A percentile compares a stretch with the other conserved stretches of the same genome.
phyloP scores from a whole-genome alignment of 2,113 vertebrate species.

The Cavia porcellus region DNA sequence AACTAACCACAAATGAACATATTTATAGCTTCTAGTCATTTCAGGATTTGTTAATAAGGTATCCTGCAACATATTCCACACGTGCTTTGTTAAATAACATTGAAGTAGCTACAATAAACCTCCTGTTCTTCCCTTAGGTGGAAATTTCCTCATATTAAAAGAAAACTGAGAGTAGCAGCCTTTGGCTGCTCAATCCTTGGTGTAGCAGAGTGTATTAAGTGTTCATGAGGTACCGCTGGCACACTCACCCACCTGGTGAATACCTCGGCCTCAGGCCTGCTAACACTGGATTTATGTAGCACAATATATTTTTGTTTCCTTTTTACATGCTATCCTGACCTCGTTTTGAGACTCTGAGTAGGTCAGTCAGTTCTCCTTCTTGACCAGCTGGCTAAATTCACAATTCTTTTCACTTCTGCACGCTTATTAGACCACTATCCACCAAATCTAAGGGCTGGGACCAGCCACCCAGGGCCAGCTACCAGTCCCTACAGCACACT shows the following conservation, averaged over 20 bases:
- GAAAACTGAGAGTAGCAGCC: background rate
- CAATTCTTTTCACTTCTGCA: background rate
- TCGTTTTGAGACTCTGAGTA: background rate
- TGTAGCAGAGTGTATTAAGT: background rate
- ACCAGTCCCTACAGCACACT: background rate
- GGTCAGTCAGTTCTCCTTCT: background rate
- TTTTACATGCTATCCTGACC: background rate
- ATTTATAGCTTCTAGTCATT: background rate
- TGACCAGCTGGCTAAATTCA: background rate
- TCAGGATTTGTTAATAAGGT: background rate
- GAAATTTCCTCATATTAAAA: slow-evolving; percentile 17
- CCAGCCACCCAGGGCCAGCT: background rate
- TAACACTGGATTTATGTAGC: background rate
- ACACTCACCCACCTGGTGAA: background rate
- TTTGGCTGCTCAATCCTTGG: background rate
- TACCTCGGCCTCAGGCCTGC: background rate
- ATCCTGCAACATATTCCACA: slow-evolving; percentile 47
- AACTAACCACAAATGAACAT: background rate
- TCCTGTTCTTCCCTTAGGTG: slow-evolving; percentile 31
- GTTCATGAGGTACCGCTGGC: background rate
- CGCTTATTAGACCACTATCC: no score
- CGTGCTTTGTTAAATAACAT: slow-evolving; percentile 54
- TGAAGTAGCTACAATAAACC: slow-evolving; percentile 33
- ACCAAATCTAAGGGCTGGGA: background rate
- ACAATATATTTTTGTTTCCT: background rate